Base-by-base conservation (phyloP, 2,888 invertebrate species). In the Tiliacea citrago region DNA sequence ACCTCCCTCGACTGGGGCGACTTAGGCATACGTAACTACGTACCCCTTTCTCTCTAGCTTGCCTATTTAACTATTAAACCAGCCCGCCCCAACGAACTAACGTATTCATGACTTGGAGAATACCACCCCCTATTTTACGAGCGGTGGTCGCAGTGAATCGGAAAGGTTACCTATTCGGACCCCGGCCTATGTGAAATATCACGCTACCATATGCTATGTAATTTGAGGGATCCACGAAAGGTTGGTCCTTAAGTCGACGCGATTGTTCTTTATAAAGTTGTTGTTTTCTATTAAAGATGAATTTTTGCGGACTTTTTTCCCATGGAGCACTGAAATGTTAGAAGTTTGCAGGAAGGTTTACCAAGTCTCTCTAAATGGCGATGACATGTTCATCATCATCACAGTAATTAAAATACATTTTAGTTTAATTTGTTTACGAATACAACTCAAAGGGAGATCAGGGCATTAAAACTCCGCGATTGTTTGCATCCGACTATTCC, bases 101-200 rank as follows among this genome's bases (percentile, higher is more conserved):
- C 94, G 92, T 95, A 96, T 96, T 96, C 96, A 96, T 96, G 96
- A 94, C 93, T 93, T 91, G 89, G 93, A 93, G 93, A 94, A 94
- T 93, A 92, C 92, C 90, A 91, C 92, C 92, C 92, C 89, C 90
- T 91, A 92, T 93, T 95, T 96, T 95, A 95, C 95, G 95, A 94
- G 91, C 92, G 90, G 90, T 91, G 92, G 92, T 93, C 92, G 92
- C 92, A 91, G 88, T 93, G 94, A 94, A 95, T 95, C 92, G 93
- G 91, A 94, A 94, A 94, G 94, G 95, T 95, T 93, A 91, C 93
- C 92, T 92, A 92, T 92, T 93, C 90, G 92, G 91, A 90, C 88
- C 90, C 90, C 90, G 86, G 90, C 89, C 92, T 86, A 90, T 88
- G 91, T 92, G 90, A 94, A 93, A 93, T 94, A 94, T 93, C 91